Base-by-base conservation (phyloP, 2,113 vertebrate species). In the Amazona vittata region DNA sequence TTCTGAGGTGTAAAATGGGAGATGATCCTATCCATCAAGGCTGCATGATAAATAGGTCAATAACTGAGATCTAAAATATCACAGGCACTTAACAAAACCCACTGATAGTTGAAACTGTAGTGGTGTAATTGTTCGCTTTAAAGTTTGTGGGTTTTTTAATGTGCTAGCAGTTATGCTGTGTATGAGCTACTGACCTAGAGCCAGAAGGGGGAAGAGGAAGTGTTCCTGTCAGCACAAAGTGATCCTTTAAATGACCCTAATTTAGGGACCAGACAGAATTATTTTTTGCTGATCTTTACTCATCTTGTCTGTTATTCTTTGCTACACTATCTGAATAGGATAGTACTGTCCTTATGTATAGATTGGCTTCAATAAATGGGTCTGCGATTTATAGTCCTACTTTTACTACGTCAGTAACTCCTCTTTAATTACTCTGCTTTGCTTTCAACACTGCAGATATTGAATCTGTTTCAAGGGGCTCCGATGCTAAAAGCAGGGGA, bases 401-500 rank as follows among this genome's bases (percentile, higher is more conserved):
- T 7, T 50, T 55, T 46, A 21, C 14, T 35, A 2, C 33, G 14
- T 63, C 8, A 0, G 25, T 83, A 29, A 70, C 22, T 50, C 15
- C 20, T 60, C 41, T 8, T 55, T 26, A 33, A 3, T 82, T 62
- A 60, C 22, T 67, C 15, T 59, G 29, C 26, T 57, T 70, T 79
- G 57, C 33, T 86, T 88, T 25, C 5, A 21, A 14, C 31, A 28
- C 5, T 31, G 44, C 50, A 63, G 47, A 26, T 44, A 39, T 47
- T 75, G 63, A 1, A 35, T 31, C 7, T 71, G 0, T 79, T 75
- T 86, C 22, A 37, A 35, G n/a, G 2, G 12, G 0, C 6, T 52
- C 33, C 2, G 13, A 1, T 43, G 33, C 6, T 70, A 62, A 43
- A 74, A 24, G 65, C 4, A 0, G 11, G 35, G 11, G 21, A 55